Percentiles rank a stretch among this genome's conserved stretches.
phyloP scores from a whole-genome alignment of 1,140 invertebrate species.

The Ridgeia piscesae region DNA sequence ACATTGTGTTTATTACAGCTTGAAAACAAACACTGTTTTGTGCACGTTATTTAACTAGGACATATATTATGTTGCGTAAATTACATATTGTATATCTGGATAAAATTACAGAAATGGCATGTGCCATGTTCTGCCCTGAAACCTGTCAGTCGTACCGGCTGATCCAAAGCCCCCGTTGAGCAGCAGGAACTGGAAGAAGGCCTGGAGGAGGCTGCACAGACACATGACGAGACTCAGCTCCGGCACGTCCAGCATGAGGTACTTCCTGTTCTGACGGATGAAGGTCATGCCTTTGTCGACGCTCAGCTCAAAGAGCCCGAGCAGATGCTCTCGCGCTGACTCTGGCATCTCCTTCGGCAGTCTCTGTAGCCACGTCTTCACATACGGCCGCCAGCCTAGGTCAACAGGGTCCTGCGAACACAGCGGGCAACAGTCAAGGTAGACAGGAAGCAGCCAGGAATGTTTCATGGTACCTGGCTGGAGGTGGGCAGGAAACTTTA shows the following conservation, averaged over 20 bases:
- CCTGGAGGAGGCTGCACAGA: constrained; percentile 50
- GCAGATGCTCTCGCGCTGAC: constrained; percentile 58
- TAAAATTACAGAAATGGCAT: too few species aligned
- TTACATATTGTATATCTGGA: too few species aligned
- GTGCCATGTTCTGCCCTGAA: too few species aligned
- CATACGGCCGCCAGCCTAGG: constrained; percentile 54
- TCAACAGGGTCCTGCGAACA: constrained; percentile 51
- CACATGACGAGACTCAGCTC: constrained; percentile 46
- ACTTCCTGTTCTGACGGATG: constrained; percentile 39
- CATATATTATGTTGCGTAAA: too few species aligned
- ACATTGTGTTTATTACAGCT: too few species aligned
- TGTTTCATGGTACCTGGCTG: too few species aligned
- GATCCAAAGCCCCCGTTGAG: constrained; percentile 53
- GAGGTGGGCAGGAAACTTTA: too few species aligned
- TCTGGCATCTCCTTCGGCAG: constrained; percentile 53
- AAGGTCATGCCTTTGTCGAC: constrained; percentile 58
- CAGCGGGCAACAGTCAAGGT: neutral
- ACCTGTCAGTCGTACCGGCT: constrained; percentile 27
- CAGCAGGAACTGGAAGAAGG: constrained; percentile 51
- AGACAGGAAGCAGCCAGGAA: too few species aligned
- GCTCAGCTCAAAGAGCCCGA: constrained; percentile 65
- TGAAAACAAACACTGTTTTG: too few species aligned
- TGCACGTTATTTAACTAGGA: too few species aligned
- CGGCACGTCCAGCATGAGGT: constrained; percentile 43
- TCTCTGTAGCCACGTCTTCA: constrained; percentile 53